Percentiles rank a stretch among this genome's conserved stretches.
These are phyloP conservation scores for Balanococcus diminutus DNA, from an alignment of 2,888 invertebrate species.

Conservation along the genomic window DNA sequence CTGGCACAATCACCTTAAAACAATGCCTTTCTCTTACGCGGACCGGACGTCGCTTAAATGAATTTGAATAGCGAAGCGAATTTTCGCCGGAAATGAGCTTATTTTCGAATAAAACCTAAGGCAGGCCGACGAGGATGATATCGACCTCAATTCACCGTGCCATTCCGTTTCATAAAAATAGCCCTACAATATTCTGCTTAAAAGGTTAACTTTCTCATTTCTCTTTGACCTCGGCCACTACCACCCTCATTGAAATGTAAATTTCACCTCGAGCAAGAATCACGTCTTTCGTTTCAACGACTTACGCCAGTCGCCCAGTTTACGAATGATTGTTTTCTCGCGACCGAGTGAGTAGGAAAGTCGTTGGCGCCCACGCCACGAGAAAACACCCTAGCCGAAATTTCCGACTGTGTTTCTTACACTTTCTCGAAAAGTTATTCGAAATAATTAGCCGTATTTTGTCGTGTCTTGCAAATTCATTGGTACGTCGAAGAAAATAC, in stretches of 20 bases:
- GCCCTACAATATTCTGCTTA: neutral
- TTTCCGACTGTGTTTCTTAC: neutral
- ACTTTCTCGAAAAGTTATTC: neutral
- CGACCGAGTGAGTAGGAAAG: neutral
- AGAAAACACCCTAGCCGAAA: neutral
- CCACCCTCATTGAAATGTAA: neutral
- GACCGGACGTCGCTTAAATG: neutral
- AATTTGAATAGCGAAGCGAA: neutral
- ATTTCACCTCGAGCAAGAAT: neutral
- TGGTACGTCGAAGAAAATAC: neutral
- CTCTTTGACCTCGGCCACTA: neutral
- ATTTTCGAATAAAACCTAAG: neutral
- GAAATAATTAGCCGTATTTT: conserved; percentile 2
- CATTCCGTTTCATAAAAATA: neutral
- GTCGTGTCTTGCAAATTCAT: neutral
- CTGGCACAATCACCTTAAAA: neutral
- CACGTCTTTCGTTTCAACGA: neutral
- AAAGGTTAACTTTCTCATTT: neutral
- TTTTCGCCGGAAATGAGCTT: neutral
- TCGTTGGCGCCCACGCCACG: neutral
- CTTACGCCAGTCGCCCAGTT: neutral
- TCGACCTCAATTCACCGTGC: neutral
- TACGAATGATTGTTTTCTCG: neutral
- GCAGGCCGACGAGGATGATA: neutral
- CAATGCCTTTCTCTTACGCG: neutral